phyloP scores from a whole-genome alignment of 92 coral and sea anemone genomes.

The Epizoanthus scotinus region DNA sequence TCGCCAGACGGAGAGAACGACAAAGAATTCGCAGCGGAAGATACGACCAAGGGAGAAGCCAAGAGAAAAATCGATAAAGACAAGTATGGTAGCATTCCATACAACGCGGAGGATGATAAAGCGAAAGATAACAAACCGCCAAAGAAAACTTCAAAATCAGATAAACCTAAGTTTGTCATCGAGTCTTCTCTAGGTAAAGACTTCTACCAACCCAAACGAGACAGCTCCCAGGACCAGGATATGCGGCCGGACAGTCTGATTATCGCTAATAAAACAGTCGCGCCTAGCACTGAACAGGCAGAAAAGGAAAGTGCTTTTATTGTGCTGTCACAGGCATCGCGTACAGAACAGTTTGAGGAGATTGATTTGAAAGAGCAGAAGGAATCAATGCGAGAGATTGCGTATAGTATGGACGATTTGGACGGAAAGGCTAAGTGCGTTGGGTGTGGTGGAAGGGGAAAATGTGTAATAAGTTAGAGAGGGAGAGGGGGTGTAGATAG shows the following conservation, averaged over 20 bases:
- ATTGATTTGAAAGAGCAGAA: constrained; percentile 67
- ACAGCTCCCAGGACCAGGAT: constrained; percentile 61
- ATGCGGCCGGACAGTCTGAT: constrained; percentile 59
- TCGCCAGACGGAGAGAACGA: constrained; percentile 83
- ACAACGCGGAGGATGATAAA: constrained; percentile 59
- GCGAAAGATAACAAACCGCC: constrained; percentile 47
- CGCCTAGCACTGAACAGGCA: constrained; percentile 14
- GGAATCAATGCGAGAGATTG: constrained; percentile 62
- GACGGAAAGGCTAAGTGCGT: constrained; percentile 83
- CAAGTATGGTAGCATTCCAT: constrained; percentile 67
- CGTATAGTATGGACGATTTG: constrained; percentile 76
- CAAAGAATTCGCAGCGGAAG: constrained; percentile 52
- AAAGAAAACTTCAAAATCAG: constrained; percentile 70
- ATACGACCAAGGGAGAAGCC: constrained; percentile 10
- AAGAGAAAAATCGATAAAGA: constrained; percentile 69
- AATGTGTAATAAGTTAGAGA: constrained; percentile 74
- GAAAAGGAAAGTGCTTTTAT: constrained; percentile 37
- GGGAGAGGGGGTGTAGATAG: neutral
- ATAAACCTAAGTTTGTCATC: constrained; percentile 84
- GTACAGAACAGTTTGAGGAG: constrained; percentile 67
- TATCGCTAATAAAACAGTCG: constrained; percentile 70
- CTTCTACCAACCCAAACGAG: constrained; percentile 71
- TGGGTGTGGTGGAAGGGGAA: constrained; percentile 83
- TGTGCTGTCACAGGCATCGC: constrained; percentile 36
- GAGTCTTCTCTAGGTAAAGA: constrained; percentile 87